Evolutionary conservation across 2,113 vertebrate species (phyloP).

Genomic region (Mesembrinibis cayennensis): DNA sequence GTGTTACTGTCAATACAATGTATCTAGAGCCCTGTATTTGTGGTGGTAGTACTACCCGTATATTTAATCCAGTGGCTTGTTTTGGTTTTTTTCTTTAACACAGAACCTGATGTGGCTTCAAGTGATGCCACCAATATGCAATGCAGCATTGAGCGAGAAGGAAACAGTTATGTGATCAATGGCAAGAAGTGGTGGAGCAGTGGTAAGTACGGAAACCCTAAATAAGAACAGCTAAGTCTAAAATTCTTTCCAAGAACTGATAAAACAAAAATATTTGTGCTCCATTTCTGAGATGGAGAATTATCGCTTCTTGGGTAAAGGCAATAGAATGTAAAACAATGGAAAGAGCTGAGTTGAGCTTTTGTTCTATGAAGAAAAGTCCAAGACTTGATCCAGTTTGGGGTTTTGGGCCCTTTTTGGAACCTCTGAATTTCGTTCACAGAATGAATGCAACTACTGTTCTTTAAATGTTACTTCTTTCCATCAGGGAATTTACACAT

Average conservation of each 20-base stretch:
- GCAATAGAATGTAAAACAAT: background rate
- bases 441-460: background rate
- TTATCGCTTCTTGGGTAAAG: background rate
- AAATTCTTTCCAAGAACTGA: background rate
- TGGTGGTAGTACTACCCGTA: background rate
- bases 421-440: background rate
- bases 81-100: background rate
- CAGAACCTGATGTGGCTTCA: slow-evolving; percentile 91
- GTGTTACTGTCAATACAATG: background rate
- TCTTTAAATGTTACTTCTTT: background rate
- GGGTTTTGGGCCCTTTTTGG: background rate
- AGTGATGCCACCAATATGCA: slow-evolving; percentile 93
- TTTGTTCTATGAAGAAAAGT: background rate
- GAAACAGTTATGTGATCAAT: slow-evolving; percentile 79
- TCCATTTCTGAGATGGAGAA: background rate
- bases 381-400: background rate
- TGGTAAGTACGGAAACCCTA: slow-evolving; percentile 75
- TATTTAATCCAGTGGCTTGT: background rate
- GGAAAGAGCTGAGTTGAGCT: background rate
- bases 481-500: background rate
- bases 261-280: background rate
- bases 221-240: background rate
- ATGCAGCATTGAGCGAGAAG: slow-evolving; percentile 80
- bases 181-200: slow-evolving; percentile 97
- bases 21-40: background rate